phyloP scores from a whole-genome alignment of 1,140 invertebrate genomes.

The Drosophila simulans region DNA sequence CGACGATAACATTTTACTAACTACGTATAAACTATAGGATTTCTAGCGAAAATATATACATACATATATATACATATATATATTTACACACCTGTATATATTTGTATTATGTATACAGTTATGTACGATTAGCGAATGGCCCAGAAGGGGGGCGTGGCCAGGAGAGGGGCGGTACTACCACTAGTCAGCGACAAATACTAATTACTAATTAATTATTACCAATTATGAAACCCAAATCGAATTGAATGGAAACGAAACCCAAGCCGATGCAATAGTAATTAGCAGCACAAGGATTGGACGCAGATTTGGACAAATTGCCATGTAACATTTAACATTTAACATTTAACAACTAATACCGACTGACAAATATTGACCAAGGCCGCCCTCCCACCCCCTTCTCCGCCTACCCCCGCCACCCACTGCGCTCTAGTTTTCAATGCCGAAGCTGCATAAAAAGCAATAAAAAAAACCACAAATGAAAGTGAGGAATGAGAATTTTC shows the following conservation, averaged over 20 bases:
- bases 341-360: slow-evolving; percentile 1
- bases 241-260: neutral
- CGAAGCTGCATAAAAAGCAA: slow-evolving; percentile 17
- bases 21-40: slow-evolving; percentile 56
- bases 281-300: too few relatives aligned
- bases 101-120: slow-evolving; percentile 39
- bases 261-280: slow-evolving; percentile 2
- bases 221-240: neutral
- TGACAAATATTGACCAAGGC: slow-evolving; percentile 23
- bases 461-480: slow-evolving; percentile 21
- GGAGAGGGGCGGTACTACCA: slow-evolving; percentile 12
- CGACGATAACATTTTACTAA: slow-evolving; percentile 55
- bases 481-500: slow-evolving; percentile 15
- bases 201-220: neutral
- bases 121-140: slow-evolving; percentile 40
- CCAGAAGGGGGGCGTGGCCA: slow-evolving; percentile 21
- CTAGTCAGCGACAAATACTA: slow-evolving; percentile 12
- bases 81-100: slow-evolving; percentile 44
- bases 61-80: slow-evolving; percentile 35
- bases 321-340: neutral
- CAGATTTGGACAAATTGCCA: slow-evolving; percentile 1
- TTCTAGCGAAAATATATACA: slow-evolving; percentile 70
- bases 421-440: slow-evolving; percentile 30
- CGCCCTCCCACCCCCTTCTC: slow-evolving; percentile 28
- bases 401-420: slow-evolving; percentile 27